Evolutionary conservation across 2,888 invertebrate species (phyloP), one percentile per base, ranked within the genome.

Genomic region (Eupithecia abbreviata): DNA sequence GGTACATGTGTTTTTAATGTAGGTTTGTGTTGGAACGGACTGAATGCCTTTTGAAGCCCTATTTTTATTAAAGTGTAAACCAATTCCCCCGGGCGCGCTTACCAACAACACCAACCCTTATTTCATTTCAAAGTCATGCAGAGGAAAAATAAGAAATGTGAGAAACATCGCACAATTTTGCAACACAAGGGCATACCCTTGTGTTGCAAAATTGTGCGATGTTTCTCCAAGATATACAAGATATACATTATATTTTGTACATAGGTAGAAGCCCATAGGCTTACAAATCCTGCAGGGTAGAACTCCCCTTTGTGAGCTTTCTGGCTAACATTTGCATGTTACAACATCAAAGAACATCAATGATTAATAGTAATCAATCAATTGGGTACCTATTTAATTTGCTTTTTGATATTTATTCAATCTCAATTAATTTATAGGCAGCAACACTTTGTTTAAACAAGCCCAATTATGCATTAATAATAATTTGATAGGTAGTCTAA

Each of bases 31-130:
- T 15, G 51, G 15, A 4, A 0, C 49, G 15, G 51, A 51, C 15
- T 51, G 51, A 30, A 6, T 51, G 15, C 51, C 51, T 5, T 51
- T 15, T 5, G 10, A 6, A 15, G 15, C 41, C 2, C 42, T 66
- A 41, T 12, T 41, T 41, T 30, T 62, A 41, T 42, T 2, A 41
- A 30, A 66, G 15, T 42, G 67, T 12, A 73, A 55, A 73, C 73
- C 42, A 49, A 73, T 67, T 73, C 42, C 67, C 43, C 18, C 18
- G 51, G 43, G 43, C 66, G n/a, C 18, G 55, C 67, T 58, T 58
- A 18, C 10, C 18, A 18, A 43, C n/a, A 58, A 51, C 41, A 72
- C 68, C 55, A 65, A 68, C 4, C 30, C 49, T 70, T 18, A 58
- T 58, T 58, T 58, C 18, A 58, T 18, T 58, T 68, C 55, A 4